Percentiles rank a stretch among this genome's conserved stretches.
phyloP scores from a whole-genome alignment of 1,140 invertebrate genomes.

The Lamellibrachia luymesi region DNA sequence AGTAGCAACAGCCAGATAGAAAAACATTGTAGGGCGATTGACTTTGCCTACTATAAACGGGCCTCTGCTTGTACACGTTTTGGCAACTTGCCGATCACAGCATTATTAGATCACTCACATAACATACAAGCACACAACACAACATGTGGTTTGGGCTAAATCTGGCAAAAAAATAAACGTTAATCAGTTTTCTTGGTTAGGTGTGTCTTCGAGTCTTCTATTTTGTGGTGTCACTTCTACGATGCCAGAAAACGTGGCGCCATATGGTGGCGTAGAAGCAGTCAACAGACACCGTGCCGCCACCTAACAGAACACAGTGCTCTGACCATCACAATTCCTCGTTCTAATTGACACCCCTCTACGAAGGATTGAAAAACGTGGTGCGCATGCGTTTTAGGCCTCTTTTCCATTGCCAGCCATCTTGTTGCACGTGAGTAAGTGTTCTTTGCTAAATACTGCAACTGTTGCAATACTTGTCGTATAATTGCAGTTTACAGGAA shows the following conservation, averaged over 20 bases:
- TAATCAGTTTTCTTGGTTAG: no score
- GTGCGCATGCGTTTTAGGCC: conserved; percentile 2
- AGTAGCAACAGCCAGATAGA: no score
- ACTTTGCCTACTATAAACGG: no score
- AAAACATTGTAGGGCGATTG: no score
- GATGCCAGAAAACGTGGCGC: not conserved
- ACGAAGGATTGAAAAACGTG: not conserved
- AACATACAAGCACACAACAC: no score
- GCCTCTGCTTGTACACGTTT: no score
- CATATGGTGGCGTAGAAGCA: not conserved
- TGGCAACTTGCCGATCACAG: no score
- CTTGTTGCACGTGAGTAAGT: not conserved
- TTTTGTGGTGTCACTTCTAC: no score
- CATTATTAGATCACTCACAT: no score
- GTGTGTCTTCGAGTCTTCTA: no score
- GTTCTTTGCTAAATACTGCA: not conserved
- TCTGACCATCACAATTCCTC: not conserved
- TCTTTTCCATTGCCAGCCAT: conserved; percentile 4
- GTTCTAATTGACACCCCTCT: not conserved
- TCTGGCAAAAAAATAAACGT: no score
- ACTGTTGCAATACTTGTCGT: not conserved
- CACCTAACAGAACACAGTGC: not conserved
- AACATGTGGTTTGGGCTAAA: no score
- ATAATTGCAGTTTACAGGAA: not conserved
- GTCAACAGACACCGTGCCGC: not conserved